Percentiles rank a stretch among this genome's conserved stretches.
Conservation (phyloP, 2,797 vertebrate genomes). For the Parambassis ranga region DNA sequence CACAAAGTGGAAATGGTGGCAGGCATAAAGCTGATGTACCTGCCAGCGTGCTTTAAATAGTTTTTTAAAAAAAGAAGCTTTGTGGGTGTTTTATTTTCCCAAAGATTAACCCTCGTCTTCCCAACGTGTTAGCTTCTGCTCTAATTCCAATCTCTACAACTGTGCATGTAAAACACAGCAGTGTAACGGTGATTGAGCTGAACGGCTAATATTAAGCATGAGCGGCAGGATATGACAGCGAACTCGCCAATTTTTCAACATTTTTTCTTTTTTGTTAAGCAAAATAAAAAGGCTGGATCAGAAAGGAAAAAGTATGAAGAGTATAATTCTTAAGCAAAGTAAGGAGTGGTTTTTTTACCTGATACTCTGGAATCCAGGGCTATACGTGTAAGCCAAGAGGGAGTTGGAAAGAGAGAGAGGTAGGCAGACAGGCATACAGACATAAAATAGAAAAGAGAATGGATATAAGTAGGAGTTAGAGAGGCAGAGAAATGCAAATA, state of each 20-base stretch:
- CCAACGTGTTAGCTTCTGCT: conserved; percentile 43
- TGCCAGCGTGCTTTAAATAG: conserved; percentile 51
- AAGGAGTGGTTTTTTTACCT: conserved; percentile 85
- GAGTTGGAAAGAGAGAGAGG: conserved; percentile 66
- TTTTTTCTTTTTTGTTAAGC: background rate
- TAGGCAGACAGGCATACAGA: conserved; percentile 66
- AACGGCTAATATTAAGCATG: conserved; percentile 45
- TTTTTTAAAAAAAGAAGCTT: conserved; percentile 33
- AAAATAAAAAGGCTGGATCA: conserved; percentile 38
- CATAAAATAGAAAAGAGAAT: conserved; percentile 58
- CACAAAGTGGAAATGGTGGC: conserved; percentile 50
- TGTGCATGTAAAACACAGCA: conserved; percentile 32
- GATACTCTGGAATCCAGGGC: conserved; percentile 91
- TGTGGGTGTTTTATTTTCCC: conserved; percentile 25
- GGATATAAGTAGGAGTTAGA: conserved; percentile 55
- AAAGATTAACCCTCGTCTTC: conserved; percentile 26
- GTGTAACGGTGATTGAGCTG: conserved; percentile 35
- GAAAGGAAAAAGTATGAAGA: conserved; percentile 6
- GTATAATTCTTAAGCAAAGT: conserved; percentile 45
- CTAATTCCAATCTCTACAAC: conserved; percentile 46
- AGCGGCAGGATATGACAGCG: conserved; percentile 45
- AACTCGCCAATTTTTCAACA: conserved; percentile 10
- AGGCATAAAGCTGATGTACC: conserved; percentile 58
- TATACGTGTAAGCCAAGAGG: conserved; percentile 81
- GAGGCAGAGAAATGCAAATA: conserved; percentile 34